These are phyloP conservation scores for Pygoscelis adeliae DNA, from an alignment of 2,113 vertebrate species.

Conservation along the genomic window DNA sequence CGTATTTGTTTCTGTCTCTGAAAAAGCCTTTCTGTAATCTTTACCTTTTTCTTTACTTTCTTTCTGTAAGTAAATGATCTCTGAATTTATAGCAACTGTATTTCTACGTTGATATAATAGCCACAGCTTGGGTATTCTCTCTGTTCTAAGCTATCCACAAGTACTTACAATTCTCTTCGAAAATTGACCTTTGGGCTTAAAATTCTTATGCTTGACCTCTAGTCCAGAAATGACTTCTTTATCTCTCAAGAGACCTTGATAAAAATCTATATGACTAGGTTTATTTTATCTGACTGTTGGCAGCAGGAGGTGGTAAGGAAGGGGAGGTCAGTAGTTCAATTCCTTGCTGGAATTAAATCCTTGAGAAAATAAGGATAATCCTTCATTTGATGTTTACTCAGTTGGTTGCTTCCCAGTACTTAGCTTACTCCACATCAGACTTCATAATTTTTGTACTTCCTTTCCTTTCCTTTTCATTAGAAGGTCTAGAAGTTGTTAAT, in stretches of 20 bases:
- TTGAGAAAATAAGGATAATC: not conserved
- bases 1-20: not conserved
- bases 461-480: not conserved
- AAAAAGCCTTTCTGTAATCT: not conserved
- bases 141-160: not conserved
- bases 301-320: not conserved
- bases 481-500: not conserved
- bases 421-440: not conserved
- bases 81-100: not conserved
- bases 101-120: not conserved
- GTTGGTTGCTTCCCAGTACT: not conserved
- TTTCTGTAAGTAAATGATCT: not conserved
- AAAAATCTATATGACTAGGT: not conserved
- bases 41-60: not conserved
- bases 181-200: not conserved
- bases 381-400: not conserved
- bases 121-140: not conserved
- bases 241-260: not conserved
- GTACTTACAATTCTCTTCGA: not conserved
- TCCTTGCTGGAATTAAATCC: conserved; percentile 7
- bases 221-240: not conserved
- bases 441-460: not conserved
- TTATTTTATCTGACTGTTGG: conserved; percentile 7
- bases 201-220: not conserved
- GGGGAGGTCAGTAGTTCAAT: not conserved